Conservation (phyloP, 2,113 vertebrate genomes). For the Pteruthius melanotis region DNA sequence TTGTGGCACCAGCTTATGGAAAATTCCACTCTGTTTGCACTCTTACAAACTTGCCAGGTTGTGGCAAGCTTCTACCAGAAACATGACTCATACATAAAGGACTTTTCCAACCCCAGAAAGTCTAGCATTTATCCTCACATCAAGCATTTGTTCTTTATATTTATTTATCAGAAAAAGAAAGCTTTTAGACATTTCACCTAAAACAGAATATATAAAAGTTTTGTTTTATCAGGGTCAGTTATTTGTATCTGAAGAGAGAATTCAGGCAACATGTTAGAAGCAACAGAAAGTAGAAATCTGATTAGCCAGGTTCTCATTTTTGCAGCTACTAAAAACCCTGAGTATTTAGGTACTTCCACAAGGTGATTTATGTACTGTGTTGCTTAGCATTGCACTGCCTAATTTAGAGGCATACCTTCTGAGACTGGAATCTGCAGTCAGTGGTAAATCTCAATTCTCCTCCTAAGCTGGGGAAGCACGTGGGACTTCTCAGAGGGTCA, state of each 20-base stretch:
- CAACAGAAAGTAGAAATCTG: background rate
- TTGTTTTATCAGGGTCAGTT: background rate
- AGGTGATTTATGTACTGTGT: background rate
- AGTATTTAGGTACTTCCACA: background rate
- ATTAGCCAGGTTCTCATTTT: background rate
- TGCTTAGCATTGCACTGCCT: background rate
- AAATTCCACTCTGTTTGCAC: background rate
- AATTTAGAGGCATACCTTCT: background rate
- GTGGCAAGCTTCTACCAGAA: background rate
- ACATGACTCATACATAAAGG: background rate
- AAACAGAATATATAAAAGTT: background rate
- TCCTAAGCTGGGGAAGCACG: background rate
- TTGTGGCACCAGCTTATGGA: background rate
- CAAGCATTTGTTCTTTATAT: background rate
- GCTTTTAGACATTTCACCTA: background rate
- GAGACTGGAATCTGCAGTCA: background rate
- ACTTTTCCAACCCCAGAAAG: background rate
- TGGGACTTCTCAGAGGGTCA: background rate
- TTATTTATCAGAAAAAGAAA: background rate
- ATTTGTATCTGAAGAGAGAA: background rate
- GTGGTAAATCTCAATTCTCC: background rate
- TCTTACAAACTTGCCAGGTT: background rate
- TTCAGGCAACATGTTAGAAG: background rate
- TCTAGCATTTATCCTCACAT: background rate
- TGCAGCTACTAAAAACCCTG: background rate